phyloP scores from a whole-genome alignment of 2,797 vertebrate species.

The Pogoniulus pusillus region DNA sequence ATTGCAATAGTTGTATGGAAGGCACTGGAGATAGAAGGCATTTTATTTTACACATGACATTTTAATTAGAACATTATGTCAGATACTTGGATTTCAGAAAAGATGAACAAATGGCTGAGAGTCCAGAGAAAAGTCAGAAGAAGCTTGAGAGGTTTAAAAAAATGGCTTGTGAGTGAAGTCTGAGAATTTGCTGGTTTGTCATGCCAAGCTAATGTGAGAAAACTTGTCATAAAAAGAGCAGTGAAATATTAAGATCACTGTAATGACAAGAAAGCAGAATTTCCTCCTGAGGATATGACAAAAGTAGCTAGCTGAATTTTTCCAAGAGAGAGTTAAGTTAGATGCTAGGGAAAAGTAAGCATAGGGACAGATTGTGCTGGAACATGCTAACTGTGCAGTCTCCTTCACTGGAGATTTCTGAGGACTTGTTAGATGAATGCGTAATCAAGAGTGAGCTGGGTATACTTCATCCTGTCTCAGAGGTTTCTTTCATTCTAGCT shows the following conservation, averaged over 20 bases:
- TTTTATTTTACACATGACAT: background rate
- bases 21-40: background rate
- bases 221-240: background rate
- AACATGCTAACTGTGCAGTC: slow-evolving; percentile 49
- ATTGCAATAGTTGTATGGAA: background rate
- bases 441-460: slow-evolving; percentile 51
- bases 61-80: background rate
- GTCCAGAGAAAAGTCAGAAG: background rate
- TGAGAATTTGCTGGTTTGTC: background rate
- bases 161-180: background rate
- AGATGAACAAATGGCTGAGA: background rate
- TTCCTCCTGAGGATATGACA: background rate
- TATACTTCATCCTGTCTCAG: slow-evolving; percentile 46
- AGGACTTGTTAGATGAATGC: slow-evolving; percentile 47
- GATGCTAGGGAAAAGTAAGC: slow-evolving; percentile 1
- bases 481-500: slow-evolving; percentile 48
- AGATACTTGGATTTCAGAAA: background rate
- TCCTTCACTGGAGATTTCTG: slow-evolving; percentile 53
- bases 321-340: slow-evolving; percentile 8
- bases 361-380: slow-evolving; percentile 47
- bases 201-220: background rate
- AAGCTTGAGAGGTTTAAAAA: background rate
- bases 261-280: background rate
- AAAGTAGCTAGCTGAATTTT: background rate
- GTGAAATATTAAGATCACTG: background rate